Conservation (phyloP, 2,888 invertebrate species). For the Agrilus cyanescens region DNA sequence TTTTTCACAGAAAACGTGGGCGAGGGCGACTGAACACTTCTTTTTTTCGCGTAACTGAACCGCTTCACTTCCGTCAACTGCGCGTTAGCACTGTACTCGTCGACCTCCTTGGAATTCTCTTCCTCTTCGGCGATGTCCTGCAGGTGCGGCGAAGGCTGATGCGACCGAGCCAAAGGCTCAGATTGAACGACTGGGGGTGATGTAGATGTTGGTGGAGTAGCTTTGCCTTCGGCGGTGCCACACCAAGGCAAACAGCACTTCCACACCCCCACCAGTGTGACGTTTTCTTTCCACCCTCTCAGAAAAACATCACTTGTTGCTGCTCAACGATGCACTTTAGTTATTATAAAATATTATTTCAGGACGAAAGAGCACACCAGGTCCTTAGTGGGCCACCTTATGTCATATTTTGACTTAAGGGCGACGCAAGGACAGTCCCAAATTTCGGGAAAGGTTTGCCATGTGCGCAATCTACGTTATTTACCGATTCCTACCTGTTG, state of each 20-base stretch:
- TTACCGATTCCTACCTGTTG: too few relatives aligned
- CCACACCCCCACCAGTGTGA: conserved; percentile 66
- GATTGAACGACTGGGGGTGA: conserved; percentile 34
- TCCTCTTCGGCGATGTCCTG: conserved; percentile 79
- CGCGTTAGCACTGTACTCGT: conserved; percentile 39
- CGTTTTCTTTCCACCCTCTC: conserved; percentile 24
- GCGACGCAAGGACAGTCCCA: too few relatives aligned
- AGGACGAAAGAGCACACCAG: conserved; percentile 5
- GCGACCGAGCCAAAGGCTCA: conserved; percentile 46
- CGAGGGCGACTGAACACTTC: conserved; percentile 44
- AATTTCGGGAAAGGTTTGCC: too few relatives aligned
- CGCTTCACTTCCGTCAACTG: conserved; percentile 36
- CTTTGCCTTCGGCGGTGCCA: conserved; percentile 51
- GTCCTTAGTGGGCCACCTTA: too few relatives aligned
- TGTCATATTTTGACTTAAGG: too few relatives aligned
- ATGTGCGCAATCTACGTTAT: too few relatives aligned
- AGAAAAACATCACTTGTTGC: conserved; percentile 20
- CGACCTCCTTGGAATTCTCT: conserved; percentile 60
- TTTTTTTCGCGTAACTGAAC: conserved; percentile 27
- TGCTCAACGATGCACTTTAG: background rate
- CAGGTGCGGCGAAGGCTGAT: conserved; percentile 57
- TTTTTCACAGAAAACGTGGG: conserved; percentile 48
- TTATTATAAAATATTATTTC: conserved; percentile 4
- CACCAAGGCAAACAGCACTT: conserved; percentile 76
- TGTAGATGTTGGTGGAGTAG: conserved; percentile 27